Evolutionary conservation across 2,797 vertebrate species (phyloP).

Genomic region (Amblyraja radiata): DNA sequence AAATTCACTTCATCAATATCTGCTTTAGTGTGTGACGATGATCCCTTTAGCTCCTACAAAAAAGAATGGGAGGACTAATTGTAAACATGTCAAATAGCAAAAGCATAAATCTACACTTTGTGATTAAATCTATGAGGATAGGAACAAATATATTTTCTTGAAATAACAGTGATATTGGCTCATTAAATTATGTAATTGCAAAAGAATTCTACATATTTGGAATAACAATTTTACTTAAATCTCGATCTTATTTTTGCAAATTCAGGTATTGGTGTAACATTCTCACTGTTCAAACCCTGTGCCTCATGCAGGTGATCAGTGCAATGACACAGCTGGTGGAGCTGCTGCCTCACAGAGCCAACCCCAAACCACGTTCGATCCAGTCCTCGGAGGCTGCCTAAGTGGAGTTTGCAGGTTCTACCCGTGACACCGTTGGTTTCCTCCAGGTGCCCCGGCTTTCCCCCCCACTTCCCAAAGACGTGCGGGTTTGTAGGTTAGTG

Average conservation of each 20-base stretch:
- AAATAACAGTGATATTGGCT: not conserved
- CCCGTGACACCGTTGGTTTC: too few relatives aligned
- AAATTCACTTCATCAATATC: not conserved
- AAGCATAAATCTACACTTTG: not conserved
- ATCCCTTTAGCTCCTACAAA: constrained; percentile 68
- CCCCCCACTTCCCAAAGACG: too few relatives aligned
- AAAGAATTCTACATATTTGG: not conserved
- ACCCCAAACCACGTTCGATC: too few relatives aligned
- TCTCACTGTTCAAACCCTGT: not conserved
- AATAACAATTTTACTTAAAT: not conserved
- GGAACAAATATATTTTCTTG: not conserved
- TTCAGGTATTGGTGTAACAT: not conserved
- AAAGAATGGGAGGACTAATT: not conserved
- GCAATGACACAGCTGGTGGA: too few relatives aligned
- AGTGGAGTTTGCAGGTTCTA: too few relatives aligned
- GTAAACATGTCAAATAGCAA: not conserved
- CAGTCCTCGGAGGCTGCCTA: too few relatives aligned
- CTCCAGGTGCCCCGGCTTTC: too few relatives aligned
- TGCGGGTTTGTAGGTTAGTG: too few relatives aligned
- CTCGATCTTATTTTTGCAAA: not conserved
- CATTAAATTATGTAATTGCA: not conserved
- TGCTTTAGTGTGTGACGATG: constrained; percentile 58
- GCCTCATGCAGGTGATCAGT: not conserved
- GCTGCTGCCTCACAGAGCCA: too few relatives aligned
- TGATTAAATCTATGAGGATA: not conserved